Evolutionary conservation across 2,797 vertebrate species (phyloP).

Genomic region (Geotrypetes seraphini): DNA sequence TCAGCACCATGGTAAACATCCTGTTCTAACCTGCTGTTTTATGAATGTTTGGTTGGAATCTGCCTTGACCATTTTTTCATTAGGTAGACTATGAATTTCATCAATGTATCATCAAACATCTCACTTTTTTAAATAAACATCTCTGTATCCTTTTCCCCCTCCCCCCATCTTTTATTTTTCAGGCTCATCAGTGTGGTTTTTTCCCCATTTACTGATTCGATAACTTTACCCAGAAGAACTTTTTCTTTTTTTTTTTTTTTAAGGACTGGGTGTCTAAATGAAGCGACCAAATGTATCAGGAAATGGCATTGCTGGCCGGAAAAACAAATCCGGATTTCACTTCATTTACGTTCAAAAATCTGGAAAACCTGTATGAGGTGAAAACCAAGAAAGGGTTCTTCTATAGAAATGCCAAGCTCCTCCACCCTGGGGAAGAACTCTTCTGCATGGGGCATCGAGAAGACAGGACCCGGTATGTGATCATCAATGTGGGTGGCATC

Average conservation of each 20-base stretch:
- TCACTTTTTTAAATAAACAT: too few relatives aligned
- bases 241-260: conserved; percentile 1
- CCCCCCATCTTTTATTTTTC: too few relatives aligned
- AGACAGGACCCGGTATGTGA: conserved; percentile 55
- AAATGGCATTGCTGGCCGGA: conserved; percentile 79
- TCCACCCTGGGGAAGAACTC: conserved; percentile 49
- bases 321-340: conserved; percentile 58
- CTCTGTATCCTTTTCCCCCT: too few relatives aligned
- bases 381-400: conserved; percentile 72
- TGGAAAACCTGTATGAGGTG: conserved; percentile 67
- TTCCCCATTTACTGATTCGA: too few relatives aligned
- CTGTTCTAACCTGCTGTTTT: too few relatives aligned
- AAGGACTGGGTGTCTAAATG: conserved; percentile 17
- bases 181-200: too few relatives aligned
- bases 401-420: conserved; percentile 74
- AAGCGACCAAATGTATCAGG: conserved; percentile 58
- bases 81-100: too few relatives aligned
- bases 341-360: conserved; percentile 60
- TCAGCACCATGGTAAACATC: too few relatives aligned
- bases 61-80: too few relatives aligned
- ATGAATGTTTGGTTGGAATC: too few relatives aligned
- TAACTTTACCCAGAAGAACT: not conserved
- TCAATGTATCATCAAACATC: too few relatives aligned
- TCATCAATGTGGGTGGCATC: conserved; percentile 91
- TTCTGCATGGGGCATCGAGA: conserved; percentile 40